phyloP scores from a whole-genome alignment of 2,888 invertebrate species.

The Diogma glabrata region DNA sequence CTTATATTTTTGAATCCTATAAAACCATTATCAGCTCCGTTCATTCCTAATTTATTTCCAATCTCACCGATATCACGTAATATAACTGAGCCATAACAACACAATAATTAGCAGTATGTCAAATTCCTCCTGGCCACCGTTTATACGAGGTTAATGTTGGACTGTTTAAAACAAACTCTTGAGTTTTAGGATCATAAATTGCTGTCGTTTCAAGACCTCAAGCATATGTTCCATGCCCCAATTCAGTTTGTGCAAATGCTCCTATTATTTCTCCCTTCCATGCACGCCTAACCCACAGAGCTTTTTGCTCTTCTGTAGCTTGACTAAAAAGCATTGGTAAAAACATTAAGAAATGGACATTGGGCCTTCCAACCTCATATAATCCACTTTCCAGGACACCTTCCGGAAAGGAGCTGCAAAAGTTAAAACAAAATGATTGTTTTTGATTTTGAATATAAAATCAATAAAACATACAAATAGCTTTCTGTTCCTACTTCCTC shows the following conservation, averaged over 20 bases:
- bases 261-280: slow-evolving; percentile 78
- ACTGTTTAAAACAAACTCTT: slow-evolving; percentile 79
- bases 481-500: slow-evolving; percentile 64
- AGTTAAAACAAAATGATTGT: too few relatives aligned
- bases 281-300: slow-evolving; percentile 74
- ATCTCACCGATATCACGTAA: slow-evolving; percentile 85
- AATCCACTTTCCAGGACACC: slow-evolving; percentile 32
- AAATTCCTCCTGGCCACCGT: slow-evolving; percentile 96
- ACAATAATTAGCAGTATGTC: slow-evolving; percentile 86
- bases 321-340: slow-evolving; percentile 84
- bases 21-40: slow-evolving; percentile 86
- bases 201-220: slow-evolving; percentile 89
- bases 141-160: slow-evolving; percentile 84
- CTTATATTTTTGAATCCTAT: slow-evolving; percentile 77
- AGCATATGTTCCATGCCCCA: slow-evolving; percentile 92
- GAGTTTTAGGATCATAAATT: slow-evolving; percentile 67
- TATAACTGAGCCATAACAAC: slow-evolving; percentile 86
- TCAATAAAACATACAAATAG: slow-evolving; percentile 45
- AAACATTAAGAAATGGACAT: slow-evolving; percentile 86
- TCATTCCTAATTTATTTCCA: slow-evolving; percentile 89
- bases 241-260: slow-evolving; percentile 89
- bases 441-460: too few relatives aligned
- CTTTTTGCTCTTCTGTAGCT: slow-evolving; percentile 77
- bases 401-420: slow-evolving; percentile 29
- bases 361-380: slow-evolving; percentile 36